Evolutionary conservation across 2,888 invertebrate species (phyloP), one percentile per base, ranked within the genome.

Genomic region (Eudasyphora cyanicolor): DNA sequence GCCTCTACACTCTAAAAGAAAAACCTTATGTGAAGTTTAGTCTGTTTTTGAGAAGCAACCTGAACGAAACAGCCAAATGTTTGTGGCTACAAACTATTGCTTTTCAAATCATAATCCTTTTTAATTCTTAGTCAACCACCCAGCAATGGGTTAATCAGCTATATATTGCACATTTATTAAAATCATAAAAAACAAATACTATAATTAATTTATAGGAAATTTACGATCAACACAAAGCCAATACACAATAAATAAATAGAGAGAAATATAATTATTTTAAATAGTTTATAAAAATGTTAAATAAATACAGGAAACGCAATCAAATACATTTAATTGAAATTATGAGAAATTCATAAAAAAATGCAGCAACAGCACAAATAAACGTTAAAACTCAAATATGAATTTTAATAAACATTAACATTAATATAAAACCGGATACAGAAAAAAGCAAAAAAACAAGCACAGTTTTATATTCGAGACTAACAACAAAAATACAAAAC

Each of bases 231-330:
- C 67, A 27, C 21, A 69, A 42, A 57, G 27, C 29, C 60, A 60
- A 60, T 57, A 27, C 14, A 27, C 57, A 21, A 57, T 57, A 57
- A 57, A 27, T 27, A n/a, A 49, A 17, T n/a, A 27, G 29, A 17
- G 14, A 29, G n/a, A 60, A 60, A 27, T 69, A 42, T 69, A 57
- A 76, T 76, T 76, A 69, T 69, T 76, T 76, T 57, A 69, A 76
- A 76, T 69, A 57, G 69, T 76, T 69, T 69, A 32, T 54, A 19
- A 60, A 60, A 60, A 60, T 17, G 2, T 76, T 54, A 54, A 67
- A 76, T 67, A 51, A 76, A 67, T 54, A 76, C 64, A 4, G 38
- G 51, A 67, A 67, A 69, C 29, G 29, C 60, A 29, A 29, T 60
- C 60, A 60, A 60, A 60, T 60, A 60, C 32, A 14, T 29, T 60